phyloP scores from a whole-genome alignment of 1,140 invertebrate genomes.

The Venustaconcha ellipsiformis region DNA sequence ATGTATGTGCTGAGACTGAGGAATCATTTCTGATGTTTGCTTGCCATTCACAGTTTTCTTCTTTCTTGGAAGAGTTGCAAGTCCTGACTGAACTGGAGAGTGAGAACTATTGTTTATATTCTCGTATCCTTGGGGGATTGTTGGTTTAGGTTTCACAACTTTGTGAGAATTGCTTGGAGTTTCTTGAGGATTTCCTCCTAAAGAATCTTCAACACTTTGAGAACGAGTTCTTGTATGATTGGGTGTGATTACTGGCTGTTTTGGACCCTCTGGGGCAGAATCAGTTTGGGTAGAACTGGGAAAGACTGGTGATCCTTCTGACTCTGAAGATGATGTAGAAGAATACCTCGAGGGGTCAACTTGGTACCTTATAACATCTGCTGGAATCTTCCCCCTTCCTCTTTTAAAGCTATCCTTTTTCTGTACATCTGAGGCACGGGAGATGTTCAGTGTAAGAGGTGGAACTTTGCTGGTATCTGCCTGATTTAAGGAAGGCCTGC shows the following conservation, averaged over 20 bases:
- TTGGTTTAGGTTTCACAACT: conserved; percentile 53
- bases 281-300: conserved; percentile 5
- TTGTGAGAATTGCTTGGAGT: conserved; percentile 17
- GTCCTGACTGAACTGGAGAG: conserved; percentile 58
- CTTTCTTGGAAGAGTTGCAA: conserved; percentile 60
- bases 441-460: conserved; percentile 45
- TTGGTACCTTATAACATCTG: conserved; percentile 60
- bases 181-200: conserved; percentile 3
- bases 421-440: conserved; percentile 37
- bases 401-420: conserved; percentile 62
- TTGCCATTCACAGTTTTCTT: conserved; percentile 40
- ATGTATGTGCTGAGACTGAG: neutral
- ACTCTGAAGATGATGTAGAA: conserved; percentile 40
- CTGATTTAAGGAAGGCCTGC: conserved; percentile 43
- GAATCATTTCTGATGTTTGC: conserved; percentile 5
- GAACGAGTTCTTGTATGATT: conserved; percentile 20
- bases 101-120: conserved; percentile 47
- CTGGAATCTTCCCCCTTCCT: conserved; percentile 50
- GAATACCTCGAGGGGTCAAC: conserved; percentile 35
- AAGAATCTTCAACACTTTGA: conserved; percentile 28
- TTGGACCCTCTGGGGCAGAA: neutral
- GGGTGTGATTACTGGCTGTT: conserved; percentile 15
- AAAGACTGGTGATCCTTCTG: conserved; percentile 18
- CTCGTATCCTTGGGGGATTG: conserved; percentile 38
- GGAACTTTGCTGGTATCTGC: conserved; percentile 42